Base-by-base conservation (phyloP, 2,888 invertebrate species). In the Cheilosia urbana region DNA sequence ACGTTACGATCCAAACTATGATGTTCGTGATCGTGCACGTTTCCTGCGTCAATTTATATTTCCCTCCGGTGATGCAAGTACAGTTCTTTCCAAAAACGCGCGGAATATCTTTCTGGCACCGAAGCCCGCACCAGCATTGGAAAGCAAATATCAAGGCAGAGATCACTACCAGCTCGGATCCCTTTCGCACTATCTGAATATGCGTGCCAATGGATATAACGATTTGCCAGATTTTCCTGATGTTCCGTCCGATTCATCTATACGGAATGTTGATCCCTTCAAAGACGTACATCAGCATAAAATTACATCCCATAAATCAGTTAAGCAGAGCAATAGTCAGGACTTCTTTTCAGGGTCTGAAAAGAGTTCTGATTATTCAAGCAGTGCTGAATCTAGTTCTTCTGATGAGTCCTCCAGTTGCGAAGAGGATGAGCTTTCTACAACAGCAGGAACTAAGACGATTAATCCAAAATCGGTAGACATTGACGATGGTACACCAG, bases 1-100 rank as follows among this genome's bases (percentile, higher is more conserved):
- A 0, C 96, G 98, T 88, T 99, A 99, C 92, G 99, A 99, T 93
- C 96, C 96, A 88, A 98, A 98, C 93, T 99, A 99, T 91, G 99
- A 99, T 93, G 98, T 99, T 69, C 94, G 99, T 27, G 99, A 99
- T 93, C 94, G 98, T 11, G 98, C 98, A 4, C 94, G 99, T 27
- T 95, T 99, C 90, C 93, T 99, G 69, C 95, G 96, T 15, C 96
- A 96, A 87, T 95, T 98, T 88, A 94, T 97, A 34, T 95, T 97
- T 88, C 95, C 90, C 88, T 93, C 89, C 88, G 93, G 93, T 85
- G 93, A 93, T 11, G 92, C 92, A 15, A 89, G 85, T 75, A 93
- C 93, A 73, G 93, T 93, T 62, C 93, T 97, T 27, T 93, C 95
- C 0, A 93, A 94, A 77, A 94, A 96, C 90, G 96, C 97, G 0